Conservation (phyloP, 2,888 invertebrate species). For the Amphipyra berbera region DNA sequence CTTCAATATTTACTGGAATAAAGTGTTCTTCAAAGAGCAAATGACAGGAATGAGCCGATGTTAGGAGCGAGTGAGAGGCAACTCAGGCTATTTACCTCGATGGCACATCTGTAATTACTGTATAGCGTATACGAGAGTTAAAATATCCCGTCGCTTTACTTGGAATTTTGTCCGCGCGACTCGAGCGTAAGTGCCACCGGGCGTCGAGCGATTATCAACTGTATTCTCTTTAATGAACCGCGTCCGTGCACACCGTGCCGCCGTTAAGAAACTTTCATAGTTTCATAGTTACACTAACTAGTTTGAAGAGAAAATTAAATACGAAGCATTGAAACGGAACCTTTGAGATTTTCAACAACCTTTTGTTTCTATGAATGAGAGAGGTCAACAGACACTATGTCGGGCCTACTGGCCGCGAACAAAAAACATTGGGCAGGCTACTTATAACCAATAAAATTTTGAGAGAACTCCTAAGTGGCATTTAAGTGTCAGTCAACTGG, state of each 20-base stretch:
- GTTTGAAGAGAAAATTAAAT: constrained; percentile 54
- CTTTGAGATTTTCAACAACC: constrained; percentile 37
- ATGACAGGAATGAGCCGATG: constrained; percentile 79
- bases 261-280: constrained; percentile 50
- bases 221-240: constrained; percentile 63
- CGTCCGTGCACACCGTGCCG: constrained; percentile 35
- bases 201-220: constrained; percentile 71
- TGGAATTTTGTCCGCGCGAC: constrained; percentile 69
- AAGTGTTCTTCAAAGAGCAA: constrained; percentile 78
- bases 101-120: constrained; percentile 86
- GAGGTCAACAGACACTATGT: constrained; percentile 70
- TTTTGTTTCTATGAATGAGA: constrained; percentile 60
- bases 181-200: constrained; percentile 68
- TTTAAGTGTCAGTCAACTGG: constrained; percentile 89
- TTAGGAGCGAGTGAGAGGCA: constrained; percentile 71
- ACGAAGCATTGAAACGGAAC: constrained; percentile 35
- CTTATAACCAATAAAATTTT: constrained; percentile 86
- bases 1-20: constrained; percentile 77
- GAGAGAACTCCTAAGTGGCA: constrained; percentile 86
- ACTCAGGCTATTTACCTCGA: constrained; percentile 83
- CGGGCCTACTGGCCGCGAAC: constrained; percentile 61
- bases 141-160: constrained; percentile 82
- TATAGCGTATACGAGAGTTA: constrained; percentile 78
- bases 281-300: constrained; percentile 49
- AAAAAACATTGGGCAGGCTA: constrained; percentile 80